Percentiles rank a stretch among this genome's conserved stretches.
Conservation (phyloP, 2,113 vertebrate species). For the Equus przewalskii region DNA sequence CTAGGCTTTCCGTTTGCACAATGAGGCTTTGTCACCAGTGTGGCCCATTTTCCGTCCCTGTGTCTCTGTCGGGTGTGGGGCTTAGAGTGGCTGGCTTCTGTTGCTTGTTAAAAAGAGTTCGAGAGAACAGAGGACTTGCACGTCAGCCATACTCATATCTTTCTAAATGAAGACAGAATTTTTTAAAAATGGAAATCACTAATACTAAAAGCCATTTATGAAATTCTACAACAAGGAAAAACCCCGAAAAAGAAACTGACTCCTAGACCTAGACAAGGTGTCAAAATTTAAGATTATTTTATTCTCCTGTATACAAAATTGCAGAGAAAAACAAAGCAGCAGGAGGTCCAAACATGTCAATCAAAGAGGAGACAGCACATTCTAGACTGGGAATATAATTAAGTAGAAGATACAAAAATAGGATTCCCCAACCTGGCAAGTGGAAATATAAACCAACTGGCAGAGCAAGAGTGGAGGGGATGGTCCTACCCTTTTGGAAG, state of each 20-base stretch:
- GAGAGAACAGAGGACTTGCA: neutral
- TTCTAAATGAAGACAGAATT: conserved; percentile 67
- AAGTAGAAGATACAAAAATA: conserved; percentile 85
- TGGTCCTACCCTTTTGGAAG: conserved; percentile 72
- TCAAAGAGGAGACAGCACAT: conserved; percentile 82
- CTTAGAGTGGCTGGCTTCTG: neutral
- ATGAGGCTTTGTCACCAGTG: conserved; percentile 42
- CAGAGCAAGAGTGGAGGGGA: conserved; percentile 68
- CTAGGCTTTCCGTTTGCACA: conserved; percentile 59
- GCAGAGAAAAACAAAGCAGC: conserved; percentile 75
- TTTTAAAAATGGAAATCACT: conserved; percentile 39
- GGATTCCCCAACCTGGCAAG: conserved; percentile 84
- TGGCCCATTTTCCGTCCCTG: conserved; percentile 52
- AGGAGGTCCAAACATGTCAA: conserved; percentile 83
- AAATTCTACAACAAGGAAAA: conserved; percentile 69
- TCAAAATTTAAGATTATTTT: conserved; percentile 75
- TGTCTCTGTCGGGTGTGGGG: neutral
- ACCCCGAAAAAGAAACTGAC: conserved; percentile 61
- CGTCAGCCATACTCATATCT: conserved; percentile 1
- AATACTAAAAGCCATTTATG: conserved; percentile 65
- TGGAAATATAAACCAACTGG: conserved; percentile 83
- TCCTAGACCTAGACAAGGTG: conserved; percentile 75
- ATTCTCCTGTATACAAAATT: conserved; percentile 78
- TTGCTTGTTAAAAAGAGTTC: neutral
- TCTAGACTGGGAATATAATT: conserved; percentile 85